A percentile compares a stretch with the other conserved stretches of the same genome.
phyloP scores from a whole-genome alignment of 1,140 invertebrate genomes.

The Camponotus pennsylvanicus region DNA sequence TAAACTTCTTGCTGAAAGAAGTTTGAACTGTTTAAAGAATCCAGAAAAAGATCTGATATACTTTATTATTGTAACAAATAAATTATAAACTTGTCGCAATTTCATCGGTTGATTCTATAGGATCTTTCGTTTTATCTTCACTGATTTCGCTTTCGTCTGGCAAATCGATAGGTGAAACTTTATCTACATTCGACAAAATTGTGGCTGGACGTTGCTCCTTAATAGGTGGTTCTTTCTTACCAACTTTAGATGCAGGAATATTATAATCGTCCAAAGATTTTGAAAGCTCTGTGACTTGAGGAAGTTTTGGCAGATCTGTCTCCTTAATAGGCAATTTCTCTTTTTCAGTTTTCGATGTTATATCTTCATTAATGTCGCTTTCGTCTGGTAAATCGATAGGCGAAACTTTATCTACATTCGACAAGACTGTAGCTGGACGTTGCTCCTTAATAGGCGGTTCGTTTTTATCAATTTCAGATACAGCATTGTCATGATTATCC shows the following conservation, averaged over 20 bases:
- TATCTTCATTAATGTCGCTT: constrained; percentile 30
- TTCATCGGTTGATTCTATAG: constrained; percentile 13
- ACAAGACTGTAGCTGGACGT: constrained; percentile 6
- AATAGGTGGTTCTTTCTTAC: constrained; percentile 7
- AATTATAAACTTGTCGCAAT: constrained; percentile 16
- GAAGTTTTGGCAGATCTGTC: background rate
- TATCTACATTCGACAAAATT: constrained; percentile 59
- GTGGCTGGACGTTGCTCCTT: constrained; percentile 43
- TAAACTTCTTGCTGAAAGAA: background rate
- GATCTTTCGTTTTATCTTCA: constrained; percentile 41
- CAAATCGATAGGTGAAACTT: constrained; percentile 25
- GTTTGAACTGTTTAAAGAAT: constrained; percentile 11
- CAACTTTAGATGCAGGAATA: background rate
- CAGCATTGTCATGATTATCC: constrained; percentile 1
- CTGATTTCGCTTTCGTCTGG: constrained; percentile 39
- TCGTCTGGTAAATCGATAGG: constrained; percentile 30
- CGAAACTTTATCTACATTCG: constrained; percentile 59
- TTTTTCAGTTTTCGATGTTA: constrained; percentile 25
- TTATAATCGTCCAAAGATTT: constrained; percentile 48
- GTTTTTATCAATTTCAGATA: background rate
- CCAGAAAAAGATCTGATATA: background rate
- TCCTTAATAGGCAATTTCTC: background rate
- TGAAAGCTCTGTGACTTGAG: constrained; percentile 40
- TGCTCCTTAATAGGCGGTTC: constrained; percentile 47
- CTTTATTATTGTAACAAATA: constrained; percentile 42